Conservation (phyloP, 30 jellyfish, hydroid and myxozoan species). For the Chrysaora quinquecirrha region DNA sequence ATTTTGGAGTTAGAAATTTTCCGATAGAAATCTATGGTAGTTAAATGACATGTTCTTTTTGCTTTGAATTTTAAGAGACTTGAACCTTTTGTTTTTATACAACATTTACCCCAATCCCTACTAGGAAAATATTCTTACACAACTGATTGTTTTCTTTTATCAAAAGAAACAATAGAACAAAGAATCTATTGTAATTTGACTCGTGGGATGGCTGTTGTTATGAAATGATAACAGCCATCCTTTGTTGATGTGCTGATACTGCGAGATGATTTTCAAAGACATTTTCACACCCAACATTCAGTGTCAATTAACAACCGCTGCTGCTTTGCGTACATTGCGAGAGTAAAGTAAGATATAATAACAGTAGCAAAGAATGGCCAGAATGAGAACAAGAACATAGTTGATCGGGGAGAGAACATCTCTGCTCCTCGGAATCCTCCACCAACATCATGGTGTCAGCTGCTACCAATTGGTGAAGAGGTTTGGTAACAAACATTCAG, state of each 20-base stretch:
- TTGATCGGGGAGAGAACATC: background rate
- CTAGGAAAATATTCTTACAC: background rate
- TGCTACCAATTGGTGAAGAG: constrained; percentile 4
- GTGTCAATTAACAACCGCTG: background rate
- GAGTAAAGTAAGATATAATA: background rate
- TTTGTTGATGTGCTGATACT: background rate
- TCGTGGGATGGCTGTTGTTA: background rate
- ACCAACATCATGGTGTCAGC: background rate
- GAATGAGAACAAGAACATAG: background rate
- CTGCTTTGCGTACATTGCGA: background rate
- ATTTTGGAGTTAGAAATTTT: background rate
- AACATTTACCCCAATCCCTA: background rate
- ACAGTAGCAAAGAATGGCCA: background rate
- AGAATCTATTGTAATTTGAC: background rate
- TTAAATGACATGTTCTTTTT: background rate
- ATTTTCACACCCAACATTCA: constrained; percentile 1
- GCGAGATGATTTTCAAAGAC: background rate
- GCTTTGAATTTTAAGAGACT: background rate
- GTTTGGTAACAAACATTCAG: background rate
- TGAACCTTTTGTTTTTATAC: background rate
- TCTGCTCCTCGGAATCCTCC: background rate
- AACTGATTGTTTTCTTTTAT: background rate
- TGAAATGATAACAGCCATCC: background rate
- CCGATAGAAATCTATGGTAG: background rate
- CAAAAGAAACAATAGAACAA: background rate